Conservation (phyloP, 2,113 vertebrate genomes). For the Phaethornis superciliosus region DNA sequence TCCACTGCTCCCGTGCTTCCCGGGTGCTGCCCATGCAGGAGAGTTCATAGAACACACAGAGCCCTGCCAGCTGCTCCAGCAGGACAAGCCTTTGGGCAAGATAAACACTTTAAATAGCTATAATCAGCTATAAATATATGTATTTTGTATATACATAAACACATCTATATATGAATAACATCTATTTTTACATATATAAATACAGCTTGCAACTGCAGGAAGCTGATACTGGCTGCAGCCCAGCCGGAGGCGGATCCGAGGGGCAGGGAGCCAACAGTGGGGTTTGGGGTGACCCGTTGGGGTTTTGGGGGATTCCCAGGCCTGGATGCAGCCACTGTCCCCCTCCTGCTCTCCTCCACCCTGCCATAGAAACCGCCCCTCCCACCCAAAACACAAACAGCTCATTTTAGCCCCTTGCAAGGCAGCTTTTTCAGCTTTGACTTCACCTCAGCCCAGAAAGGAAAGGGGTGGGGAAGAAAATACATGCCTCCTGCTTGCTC, state of each 20-base stretch:
- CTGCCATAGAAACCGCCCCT: constrained; percentile 11
- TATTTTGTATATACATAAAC: background rate
- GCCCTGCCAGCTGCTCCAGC: background rate
- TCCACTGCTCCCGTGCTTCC: background rate
- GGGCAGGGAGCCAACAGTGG: accelerated
- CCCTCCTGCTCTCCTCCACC: background rate
- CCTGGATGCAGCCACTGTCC: background rate
- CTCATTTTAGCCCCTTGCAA: constrained; percentile 50
- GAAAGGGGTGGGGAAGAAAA: constrained; percentile 28
- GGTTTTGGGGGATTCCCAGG: background rate
- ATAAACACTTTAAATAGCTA: background rate
- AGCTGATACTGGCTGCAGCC: background rate
- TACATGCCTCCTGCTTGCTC: accelerated
- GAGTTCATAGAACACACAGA: accelerated
- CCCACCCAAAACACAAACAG: constrained; percentile 22
- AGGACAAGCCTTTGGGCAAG: background rate
- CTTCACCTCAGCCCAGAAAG: background rate
- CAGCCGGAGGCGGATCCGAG: background rate
- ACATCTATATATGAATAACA: background rate
- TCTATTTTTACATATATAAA: background rate
- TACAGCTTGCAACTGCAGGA: background rate
- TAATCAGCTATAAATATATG: accelerated
- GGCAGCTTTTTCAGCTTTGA: background rate
- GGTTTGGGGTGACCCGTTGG: background rate
- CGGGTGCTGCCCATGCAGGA: accelerated